Conservation (phyloP, 1,140 invertebrate species). For the Penaeus vannamei region DNA sequence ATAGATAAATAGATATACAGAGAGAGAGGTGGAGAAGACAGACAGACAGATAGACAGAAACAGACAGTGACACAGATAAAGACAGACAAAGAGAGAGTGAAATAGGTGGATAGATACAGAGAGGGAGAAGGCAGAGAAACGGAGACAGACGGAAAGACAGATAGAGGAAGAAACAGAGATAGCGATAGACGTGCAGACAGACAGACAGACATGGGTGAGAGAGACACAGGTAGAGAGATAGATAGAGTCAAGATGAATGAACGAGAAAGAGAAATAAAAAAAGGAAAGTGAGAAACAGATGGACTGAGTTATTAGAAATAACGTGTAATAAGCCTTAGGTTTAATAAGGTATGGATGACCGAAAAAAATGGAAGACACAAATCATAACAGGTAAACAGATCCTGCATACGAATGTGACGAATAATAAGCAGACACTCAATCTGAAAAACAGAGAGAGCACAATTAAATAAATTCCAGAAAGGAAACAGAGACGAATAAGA, state of each 20-base stretch:
- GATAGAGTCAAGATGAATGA: neutral
- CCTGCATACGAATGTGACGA: too few species aligned
- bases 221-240: neutral
- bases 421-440: too few species aligned
- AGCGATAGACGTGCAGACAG: too few species aligned
- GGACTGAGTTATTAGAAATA: neutral
- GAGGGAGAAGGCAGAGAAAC: neutral
- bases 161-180: too few species aligned
- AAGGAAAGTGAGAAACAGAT: neutral
- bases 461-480: neutral
- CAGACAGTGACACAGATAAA: neutral
- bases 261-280: neutral
- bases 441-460: neutral
- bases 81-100: neutral
- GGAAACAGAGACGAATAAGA: too few species aligned
- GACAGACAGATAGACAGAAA: too few species aligned
- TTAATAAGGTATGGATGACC: too few species aligned
- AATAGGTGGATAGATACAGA: neutral
- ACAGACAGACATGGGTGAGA: neutral
- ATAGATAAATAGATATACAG: too few species aligned
- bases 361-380: too few species aligned
- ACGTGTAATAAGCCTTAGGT: too few species aligned
- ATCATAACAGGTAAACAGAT: too few species aligned
- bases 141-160: neutral
- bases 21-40: too few species aligned